Evolutionary conservation across 1,140 invertebrate genomes (phyloP).

Genomic region (Odontomachus brunneus): DNA sequence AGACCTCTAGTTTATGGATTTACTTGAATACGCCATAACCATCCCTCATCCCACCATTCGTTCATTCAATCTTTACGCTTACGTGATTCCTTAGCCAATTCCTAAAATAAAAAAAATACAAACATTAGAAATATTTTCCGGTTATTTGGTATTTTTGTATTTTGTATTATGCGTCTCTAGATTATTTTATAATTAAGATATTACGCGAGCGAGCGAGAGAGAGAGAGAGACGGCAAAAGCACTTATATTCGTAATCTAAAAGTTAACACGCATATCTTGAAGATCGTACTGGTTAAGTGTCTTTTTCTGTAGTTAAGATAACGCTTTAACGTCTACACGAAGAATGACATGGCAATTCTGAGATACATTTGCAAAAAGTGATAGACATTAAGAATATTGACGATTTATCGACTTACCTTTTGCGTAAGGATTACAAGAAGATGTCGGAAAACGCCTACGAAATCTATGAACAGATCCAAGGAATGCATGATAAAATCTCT

Average conservation of each 20-base stretch:
- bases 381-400: neutral
- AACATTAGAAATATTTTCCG: neutral
- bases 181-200: too few species aligned
- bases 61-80: slow-evolving; percentile 77
- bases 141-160: neutral
- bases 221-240: too few species aligned
- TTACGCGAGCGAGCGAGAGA: too few species aligned
- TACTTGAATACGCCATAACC: slow-evolving; percentile 78
- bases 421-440: slow-evolving; percentile 95
- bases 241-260: too few species aligned
- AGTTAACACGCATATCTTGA: too few species aligned
- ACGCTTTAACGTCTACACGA: neutral
- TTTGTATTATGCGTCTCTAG: too few species aligned
- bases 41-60: slow-evolving; percentile 74
- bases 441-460: slow-evolving; percentile 95
- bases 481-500: slow-evolving; percentile 97
- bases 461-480: slow-evolving; percentile 96
- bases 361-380: neutral
- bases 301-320: too few species aligned
- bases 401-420: slow-evolving; percentile 88
- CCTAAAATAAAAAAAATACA: slow-evolving; percentile 72
- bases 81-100: slow-evolving; percentile 71
- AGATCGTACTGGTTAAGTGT: too few species aligned
- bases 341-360: neutral
- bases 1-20: slow-evolving; percentile 85